These are phyloP conservation scores for Clarias platycephalus DNA, from an alignment of 2,797 vertebrate species.

Conservation along the genomic window DNA sequence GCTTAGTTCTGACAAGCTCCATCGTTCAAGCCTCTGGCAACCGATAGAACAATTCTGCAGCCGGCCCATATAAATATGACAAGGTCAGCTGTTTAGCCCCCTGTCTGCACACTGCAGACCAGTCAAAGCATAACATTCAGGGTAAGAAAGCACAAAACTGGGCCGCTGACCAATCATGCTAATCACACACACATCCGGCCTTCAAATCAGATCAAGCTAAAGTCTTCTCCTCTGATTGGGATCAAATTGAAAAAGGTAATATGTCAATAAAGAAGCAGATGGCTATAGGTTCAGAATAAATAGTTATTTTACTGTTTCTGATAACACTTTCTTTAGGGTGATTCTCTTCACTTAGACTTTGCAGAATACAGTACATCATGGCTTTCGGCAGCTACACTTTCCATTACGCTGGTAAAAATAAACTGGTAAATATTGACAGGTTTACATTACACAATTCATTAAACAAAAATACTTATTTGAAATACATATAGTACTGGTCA, in stretches of 20 bases:
- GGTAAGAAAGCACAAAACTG: constrained; percentile 20
- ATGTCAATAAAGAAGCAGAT: neutral
- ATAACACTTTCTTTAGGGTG: neutral
- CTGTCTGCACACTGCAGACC: constrained; percentile 50
- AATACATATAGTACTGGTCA: neutral
- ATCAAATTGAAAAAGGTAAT: constrained; percentile 14
- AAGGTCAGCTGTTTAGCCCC: constrained; percentile 93
- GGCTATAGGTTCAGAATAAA: too few relatives aligned
- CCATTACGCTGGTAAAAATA: neutral
- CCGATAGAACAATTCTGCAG: constrained; percentile 97
- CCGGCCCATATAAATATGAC: constrained; percentile 91
- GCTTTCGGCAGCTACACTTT: too few relatives aligned
- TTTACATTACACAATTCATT: neutral
- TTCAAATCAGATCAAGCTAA: neutral
- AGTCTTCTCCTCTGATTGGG: too few relatives aligned
- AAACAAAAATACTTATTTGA: too few relatives aligned
- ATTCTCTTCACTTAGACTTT: too few relatives aligned
- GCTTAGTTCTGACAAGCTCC: constrained; percentile 92
- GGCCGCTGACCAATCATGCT: constrained; percentile 20
- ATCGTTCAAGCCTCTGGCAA: constrained; percentile 97
- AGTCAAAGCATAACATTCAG: constrained; percentile 35
- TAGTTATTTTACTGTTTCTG: neutral
- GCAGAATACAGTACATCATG: too few relatives aligned
- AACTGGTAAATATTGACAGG: neutral
- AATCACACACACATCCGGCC: constrained; percentile 11